Evolutionary conservation across 53 echinoderm and acorn worm genomes (phyloP).

Genomic region (Echinometra lucunter): DNA sequence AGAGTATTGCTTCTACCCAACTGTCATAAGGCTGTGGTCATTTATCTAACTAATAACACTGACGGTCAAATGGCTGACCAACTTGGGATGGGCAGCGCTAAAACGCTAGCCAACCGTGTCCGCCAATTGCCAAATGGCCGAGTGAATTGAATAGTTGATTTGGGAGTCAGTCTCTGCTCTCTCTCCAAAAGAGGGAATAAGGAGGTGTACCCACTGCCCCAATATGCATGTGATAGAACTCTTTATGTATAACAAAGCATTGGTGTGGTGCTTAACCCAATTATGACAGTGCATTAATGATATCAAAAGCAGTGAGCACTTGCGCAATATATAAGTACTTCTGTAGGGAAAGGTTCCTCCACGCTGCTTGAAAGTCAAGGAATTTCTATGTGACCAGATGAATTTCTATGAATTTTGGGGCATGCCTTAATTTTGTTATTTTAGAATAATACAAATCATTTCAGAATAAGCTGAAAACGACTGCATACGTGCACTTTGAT

Average conservation of each 20-base stretch:
- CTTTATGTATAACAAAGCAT: not conserved
- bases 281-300: not conserved
- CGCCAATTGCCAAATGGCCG: slow-evolving; percentile 45
- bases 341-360: too few relatives aligned
- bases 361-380: too few relatives aligned
- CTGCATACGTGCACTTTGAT: too few relatives aligned
- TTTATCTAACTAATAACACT: slow-evolving; percentile 46
- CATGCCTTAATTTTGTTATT: too few relatives aligned
- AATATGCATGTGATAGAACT: not conserved
- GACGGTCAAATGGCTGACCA: slow-evolving; percentile 31
- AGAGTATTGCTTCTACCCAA: slow-evolving; percentile 32
- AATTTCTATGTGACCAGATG: too few relatives aligned
- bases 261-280: not conserved
- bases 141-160: slow-evolving; percentile 42
- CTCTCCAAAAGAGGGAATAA: not conserved
- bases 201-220: not conserved
- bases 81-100: slow-evolving; percentile 35
- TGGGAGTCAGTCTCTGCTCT: slow-evolving; percentile 31
- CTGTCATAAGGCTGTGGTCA: slow-evolving; percentile 55
- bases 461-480: too few relatives aligned
- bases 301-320: too few relatives aligned
- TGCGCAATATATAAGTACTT: too few relatives aligned
- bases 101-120: slow-evolving; percentile 33
- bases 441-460: too few relatives aligned
- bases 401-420: too few relatives aligned